Evolutionary conservation across 1,140 invertebrate genomes (phyloP).

Genomic region (Pseudoatta argentina): DNA sequence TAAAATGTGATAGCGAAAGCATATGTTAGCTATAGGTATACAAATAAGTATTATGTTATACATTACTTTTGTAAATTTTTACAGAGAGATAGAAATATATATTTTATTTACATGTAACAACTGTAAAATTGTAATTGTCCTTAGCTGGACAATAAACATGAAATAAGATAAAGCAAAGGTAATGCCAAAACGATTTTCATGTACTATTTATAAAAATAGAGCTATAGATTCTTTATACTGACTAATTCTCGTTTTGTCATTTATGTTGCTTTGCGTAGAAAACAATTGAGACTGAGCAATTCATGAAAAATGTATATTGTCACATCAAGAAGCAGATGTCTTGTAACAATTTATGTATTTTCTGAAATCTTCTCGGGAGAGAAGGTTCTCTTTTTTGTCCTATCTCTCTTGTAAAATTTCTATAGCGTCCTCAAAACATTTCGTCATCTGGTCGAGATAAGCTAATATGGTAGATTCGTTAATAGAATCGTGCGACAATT

Average conservation of each 20-base stretch:
- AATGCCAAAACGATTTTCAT: slow-evolving; percentile 10
- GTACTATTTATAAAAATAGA: background rate
- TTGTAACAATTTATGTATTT: slow-evolving; percentile 17
- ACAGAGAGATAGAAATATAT: slow-evolving; percentile 6
- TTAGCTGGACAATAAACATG: background rate
- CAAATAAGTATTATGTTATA: slow-evolving; percentile 14
- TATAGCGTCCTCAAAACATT: slow-evolving; percentile 76
- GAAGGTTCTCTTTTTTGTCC: slow-evolving; percentile 18
- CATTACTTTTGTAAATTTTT: slow-evolving; percentile 13
- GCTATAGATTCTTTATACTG: background rate
- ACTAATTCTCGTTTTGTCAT: background rate
- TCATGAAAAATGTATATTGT: slow-evolving; percentile 16
- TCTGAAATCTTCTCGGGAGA: background rate
- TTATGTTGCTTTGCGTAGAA: slow-evolving; percentile 1
- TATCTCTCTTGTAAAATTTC: slow-evolving; percentile 72
- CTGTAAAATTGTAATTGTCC: background rate
- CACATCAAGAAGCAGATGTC: background rate
- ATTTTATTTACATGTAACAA: background rate
- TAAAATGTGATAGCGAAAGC: background rate
- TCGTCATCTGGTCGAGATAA: slow-evolving; percentile 75
- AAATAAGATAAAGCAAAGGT: background rate
- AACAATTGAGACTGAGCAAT: background rate
- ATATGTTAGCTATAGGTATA: background rate
- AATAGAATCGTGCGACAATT: slow-evolving; percentile 82
- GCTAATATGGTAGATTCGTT: slow-evolving; percentile 46